Conservation (phyloP, 2,113 vertebrate species). For the Pelusios castaneus region DNA sequence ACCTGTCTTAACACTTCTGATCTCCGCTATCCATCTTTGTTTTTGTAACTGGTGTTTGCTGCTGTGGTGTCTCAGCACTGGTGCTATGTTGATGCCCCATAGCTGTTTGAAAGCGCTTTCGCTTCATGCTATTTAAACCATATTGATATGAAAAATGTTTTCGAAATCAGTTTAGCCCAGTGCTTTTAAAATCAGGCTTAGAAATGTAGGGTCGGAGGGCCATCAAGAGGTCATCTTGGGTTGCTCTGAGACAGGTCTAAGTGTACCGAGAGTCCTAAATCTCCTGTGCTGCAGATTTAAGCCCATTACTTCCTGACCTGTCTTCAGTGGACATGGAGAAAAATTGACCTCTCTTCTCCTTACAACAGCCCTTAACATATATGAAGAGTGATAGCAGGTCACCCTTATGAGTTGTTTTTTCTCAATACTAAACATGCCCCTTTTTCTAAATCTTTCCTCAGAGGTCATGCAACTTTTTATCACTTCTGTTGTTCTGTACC, state of each 20-base stretch:
- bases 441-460: not conserved
- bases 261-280: not conserved
- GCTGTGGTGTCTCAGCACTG: rapidly evolving
- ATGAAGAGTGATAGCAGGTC: not conserved
- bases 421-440: not conserved
- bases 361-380: not conserved
- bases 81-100: not conserved
- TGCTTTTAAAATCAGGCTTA: not conserved
- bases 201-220: not conserved
- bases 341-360: not conserved
- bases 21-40: not conserved
- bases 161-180: not conserved
- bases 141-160: not conserved
- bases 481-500: not conserved
- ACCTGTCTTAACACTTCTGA: not conserved
- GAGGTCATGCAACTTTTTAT: not conserved
- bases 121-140: not conserved
- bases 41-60: not conserved
- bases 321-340: not conserved
- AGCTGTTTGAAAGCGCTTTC: not conserved
- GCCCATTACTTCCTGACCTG: not conserved
- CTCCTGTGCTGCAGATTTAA: not conserved
- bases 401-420: not conserved
- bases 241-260: not conserved
- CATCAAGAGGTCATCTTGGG: not conserved